Evolutionary conservation across 2,888 invertebrate genomes (phyloP).

Genomic region (Napeogenes inachia): DNA sequence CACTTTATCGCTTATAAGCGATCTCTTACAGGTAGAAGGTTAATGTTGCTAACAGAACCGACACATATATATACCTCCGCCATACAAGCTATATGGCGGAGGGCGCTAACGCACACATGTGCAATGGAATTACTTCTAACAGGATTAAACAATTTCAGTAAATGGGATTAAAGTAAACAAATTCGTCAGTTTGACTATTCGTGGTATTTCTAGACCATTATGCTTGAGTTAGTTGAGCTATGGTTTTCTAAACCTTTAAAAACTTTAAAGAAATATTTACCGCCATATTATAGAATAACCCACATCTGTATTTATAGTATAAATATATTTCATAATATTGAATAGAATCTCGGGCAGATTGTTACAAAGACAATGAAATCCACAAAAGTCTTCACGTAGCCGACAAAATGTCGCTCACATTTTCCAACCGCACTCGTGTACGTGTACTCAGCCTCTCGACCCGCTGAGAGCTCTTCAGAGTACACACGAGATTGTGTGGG

Average conservation of each 20-base stretch:
- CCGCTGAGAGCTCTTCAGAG: background rate
- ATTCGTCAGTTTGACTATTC: background rate
- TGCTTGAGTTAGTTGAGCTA: background rate
- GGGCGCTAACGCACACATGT: too few species aligned
- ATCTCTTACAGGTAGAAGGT: too few species aligned
- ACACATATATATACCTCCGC: too few species aligned
- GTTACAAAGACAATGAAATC: background rate
- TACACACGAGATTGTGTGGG: background rate
- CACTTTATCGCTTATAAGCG: too few species aligned
- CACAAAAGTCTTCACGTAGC: background rate
- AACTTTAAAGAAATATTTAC: too few species aligned
- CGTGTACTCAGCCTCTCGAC: background rate
- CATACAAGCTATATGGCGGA: too few species aligned
- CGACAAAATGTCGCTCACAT: slow-evolving; percentile 1
- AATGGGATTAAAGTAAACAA: too few species aligned
- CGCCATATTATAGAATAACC: too few species aligned
- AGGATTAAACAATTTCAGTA: too few species aligned
- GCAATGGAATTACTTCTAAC: too few species aligned
- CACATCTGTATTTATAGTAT: background rate
- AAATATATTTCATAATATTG: background rate
- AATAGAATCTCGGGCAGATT: background rate
- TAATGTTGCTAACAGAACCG: too few species aligned
- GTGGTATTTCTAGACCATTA: background rate
- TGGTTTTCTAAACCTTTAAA: too few species aligned
- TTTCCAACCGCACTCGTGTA: background rate